Evolutionary conservation across 2,888 invertebrate species (phyloP), one percentile per base, ranked within the genome.

Genomic region (Agrochola macilenta): DNA sequence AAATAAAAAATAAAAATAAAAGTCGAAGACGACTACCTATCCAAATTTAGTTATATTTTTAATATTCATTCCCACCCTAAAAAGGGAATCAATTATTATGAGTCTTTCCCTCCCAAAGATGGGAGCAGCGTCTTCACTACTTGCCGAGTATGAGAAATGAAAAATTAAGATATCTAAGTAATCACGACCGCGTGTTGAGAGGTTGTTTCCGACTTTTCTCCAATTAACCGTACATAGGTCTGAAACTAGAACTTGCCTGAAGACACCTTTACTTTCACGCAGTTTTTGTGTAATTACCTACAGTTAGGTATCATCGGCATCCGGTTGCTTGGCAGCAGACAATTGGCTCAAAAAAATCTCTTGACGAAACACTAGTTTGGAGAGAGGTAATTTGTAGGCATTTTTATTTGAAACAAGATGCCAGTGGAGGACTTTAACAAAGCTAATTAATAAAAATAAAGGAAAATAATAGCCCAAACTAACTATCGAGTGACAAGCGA

Each of bases 391-490:
- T 77, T 82, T 63, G 69, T 69, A 85, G 43, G 57, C 66, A 26
- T 63, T 76, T 81, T 84, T 54, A 66, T 85, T 72, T 77, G 43
- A 66, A 82, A 74, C 72, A 43, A 74, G 39, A 65, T 76, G 61
- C 49, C 20, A 8, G 49, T 70, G 43, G 74, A 82, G 49, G 46
- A 85, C 49, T 69, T 79, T 63, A 82, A 83, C 69, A 76, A 82
- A 78, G 73, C 75, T 81, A 69, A 88, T 87, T 84, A 80, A 70
- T 82, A 78, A 77, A 79, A 74, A 84, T 81, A 84, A 81, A 86
- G 76, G 65, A 81, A 63, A 75, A 83, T 83, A 80, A 85, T 80
- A 69, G 70, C 54, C 46, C 23, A 78, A 81, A 81, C 74, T 76
- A 83, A 23, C 83, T 78, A 79, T 54, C 82, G 82, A 82, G 78